phyloP scores from a whole-genome alignment of 2,888 invertebrate species.

The Corbicula japonica region DNA sequence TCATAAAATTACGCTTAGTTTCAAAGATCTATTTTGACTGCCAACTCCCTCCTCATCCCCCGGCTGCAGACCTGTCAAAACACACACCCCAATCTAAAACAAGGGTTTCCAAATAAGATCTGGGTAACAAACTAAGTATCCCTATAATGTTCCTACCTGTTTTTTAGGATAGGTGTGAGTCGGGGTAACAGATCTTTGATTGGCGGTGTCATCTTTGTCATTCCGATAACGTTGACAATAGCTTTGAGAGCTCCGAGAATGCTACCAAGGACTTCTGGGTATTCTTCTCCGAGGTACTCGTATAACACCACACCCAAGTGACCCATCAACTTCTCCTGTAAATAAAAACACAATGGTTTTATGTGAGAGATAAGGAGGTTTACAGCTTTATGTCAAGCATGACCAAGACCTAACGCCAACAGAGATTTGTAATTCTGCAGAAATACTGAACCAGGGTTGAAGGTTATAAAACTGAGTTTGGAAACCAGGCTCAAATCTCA shows the following conservation, averaged over 20 bases:
- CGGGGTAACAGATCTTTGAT: constrained; percentile 99
- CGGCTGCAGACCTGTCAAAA: no score
- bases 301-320: constrained; percentile 99
- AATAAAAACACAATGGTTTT: constrained; percentile 5
- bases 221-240: constrained; percentile 99
- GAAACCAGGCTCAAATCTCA: no score
- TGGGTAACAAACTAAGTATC: no score
- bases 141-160: constrained; percentile 92
- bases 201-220: constrained; percentile 99
- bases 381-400: not conserved
- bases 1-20: no score
- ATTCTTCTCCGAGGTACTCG: constrained; percentile 99
- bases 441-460: no score
- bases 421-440: no score
- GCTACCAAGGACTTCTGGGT: constrained; percentile 99
- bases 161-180: constrained; percentile 98
- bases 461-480: no score
- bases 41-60: no score
- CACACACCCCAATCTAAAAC: no score
- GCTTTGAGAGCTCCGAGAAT: constrained; percentile 99
- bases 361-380: not conserved
- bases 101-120: no score
- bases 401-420: no score
- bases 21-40: no score
- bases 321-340: constrained; percentile 98